Base-by-base conservation (phyloP, 2,888 invertebrate genomes). In the Marasmarcha lunaedactyla region DNA sequence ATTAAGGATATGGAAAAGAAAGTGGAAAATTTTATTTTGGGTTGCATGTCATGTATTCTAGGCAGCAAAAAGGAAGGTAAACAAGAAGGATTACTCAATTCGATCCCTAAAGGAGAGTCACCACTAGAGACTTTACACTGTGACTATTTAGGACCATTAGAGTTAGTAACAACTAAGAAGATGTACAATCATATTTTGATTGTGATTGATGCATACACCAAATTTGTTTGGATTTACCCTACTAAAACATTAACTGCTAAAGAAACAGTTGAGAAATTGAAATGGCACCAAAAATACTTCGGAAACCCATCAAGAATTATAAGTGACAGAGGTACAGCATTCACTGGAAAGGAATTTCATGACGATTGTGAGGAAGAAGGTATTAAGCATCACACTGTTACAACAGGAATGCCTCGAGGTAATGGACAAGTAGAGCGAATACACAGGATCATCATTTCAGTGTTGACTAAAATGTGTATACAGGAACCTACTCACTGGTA, bases 391-490 rank as follows among this genome's bases (percentile, higher is more conserved):
- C 7, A 12, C 10, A 35, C 7, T 2, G 13, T 35, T 9, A 35
- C 7, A n/a, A 35, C 35, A 35, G 35, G 35, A 10, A 13, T 35
- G 10, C 12, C 35, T 3, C 4, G 30, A 30, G 30, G 30, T 7
- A 30, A 30, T 11, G 30, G 30, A 3, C 30, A 30, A 11, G 30
- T 25, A 13, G 25, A 38, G 13, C 15, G 38, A 10, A 33, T 38
- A 15, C 33, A 34, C n/a, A 5, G 38, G 11, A 20, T 33, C n/a
- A 13, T 38, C 15, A 15, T 34, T 12, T 38, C 34, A 6, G 14
- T 25, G 9, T 33, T 34, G 20, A 38, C 33, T 20, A 38, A 38
- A 2, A 30, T 38, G 30, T 38, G 33, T 38, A 38, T 38, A 15
- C 15, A 38, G 33, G 14, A 38, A 11, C 38, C 25, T 38, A 25